Base-by-base conservation (phyloP, 2,113 vertebrate genomes). In the Opisthocomus hoazin region DNA sequence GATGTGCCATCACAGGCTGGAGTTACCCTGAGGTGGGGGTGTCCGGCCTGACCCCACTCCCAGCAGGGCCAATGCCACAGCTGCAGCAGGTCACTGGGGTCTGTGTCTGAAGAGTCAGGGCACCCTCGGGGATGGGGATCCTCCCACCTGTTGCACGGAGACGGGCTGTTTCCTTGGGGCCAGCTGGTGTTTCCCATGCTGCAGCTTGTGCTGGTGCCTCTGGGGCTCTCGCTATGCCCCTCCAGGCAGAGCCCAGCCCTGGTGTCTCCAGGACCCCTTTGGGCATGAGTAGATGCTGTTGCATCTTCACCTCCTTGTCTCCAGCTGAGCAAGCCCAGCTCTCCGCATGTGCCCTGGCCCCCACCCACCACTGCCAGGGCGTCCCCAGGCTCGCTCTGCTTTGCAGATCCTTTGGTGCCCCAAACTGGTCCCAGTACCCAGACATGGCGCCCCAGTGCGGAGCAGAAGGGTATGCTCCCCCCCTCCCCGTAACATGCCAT, bases 161-260 rank as follows among this genome's bases (percentile, higher is more conserved):
- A 27, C 9, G 10, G 61, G 12, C 45, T 32, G 21, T 75, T 80
- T 70, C 36, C 46, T 30, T 43, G 48, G 46, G 32, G 17, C 10
- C 6, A 5, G 6, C 45, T 4, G 13, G 57, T 32, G 9, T 48
- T 73, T 64, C 16, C 54, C 0, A 0, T 46, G 41, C 29, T 48
- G 24, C 48, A 54, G 18, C 56, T 29, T 43, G 14, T 65, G 66
- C 66, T 0, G 1, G 19, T 65, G 50, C 16, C 11, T 50, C 32
- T 30, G 58, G 26, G 58, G 36, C 50, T 50, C 36, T 88, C 0
- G 0, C 26, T 43, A n/a, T 39, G 76, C 41, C 41, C 15, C 46
- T 89, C 45, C 0, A 1, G 34, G 51, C 34, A 54, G 45, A 45
- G 39, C 34, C 39, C 1, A 1, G 37, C 20, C 54, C 34, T 0